phyloP scores from a whole-genome alignment of 23 tunicate genomes.

The Pegea sp. region DNA sequence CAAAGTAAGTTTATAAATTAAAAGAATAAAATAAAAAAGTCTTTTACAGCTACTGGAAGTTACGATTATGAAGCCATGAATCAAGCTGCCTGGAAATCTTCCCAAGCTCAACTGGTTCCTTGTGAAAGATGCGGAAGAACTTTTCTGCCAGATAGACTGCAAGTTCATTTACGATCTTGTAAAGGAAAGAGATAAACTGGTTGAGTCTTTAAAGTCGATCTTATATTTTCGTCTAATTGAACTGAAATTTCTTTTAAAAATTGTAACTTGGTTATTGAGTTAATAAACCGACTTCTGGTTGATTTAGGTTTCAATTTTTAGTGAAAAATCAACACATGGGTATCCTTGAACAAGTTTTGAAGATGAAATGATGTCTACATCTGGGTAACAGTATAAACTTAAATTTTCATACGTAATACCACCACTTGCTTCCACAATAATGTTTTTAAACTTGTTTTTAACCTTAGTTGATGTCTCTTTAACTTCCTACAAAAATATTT shows the following conservation, averaged over 20 bases:
- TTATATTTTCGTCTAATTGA: too few relatives aligned
- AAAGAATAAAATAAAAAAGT: too few relatives aligned
- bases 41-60: slow-evolving; percentile 36
- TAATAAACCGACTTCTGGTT: too few relatives aligned
- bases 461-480: slow-evolving; percentile 11
- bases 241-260: too few relatives aligned
- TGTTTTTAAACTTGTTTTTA: slow-evolving; percentile 15
- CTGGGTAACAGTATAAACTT: slow-evolving; percentile 14
- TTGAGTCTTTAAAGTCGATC: neutral
- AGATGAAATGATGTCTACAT: slow-evolving; percentile 46
- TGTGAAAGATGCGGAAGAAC: slow-evolving; percentile 79
- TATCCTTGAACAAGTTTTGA: slow-evolving; percentile 53
- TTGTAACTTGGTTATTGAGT: too few relatives aligned
- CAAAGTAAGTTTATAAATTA: too few relatives aligned
- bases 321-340: slow-evolving; percentile 34
- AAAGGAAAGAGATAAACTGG: slow-evolving; percentile 16
- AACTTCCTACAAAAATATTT: slow-evolving; percentile 2
- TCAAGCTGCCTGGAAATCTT: slow-evolving; percentile 78
- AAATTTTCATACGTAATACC: slow-evolving; percentile 27
- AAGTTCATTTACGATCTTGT: slow-evolving; percentile 66
- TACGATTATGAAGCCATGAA: slow-evolving; percentile 61
- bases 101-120: slow-evolving; percentile 69
- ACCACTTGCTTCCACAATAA: slow-evolving; percentile 54
- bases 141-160: slow-evolving; percentile 63
- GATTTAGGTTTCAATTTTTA: slow-evolving; percentile 19